A percentile compares a stretch with the other conserved stretches of the same genome.
phyloP scores from a whole-genome alignment of 2,113 vertebrate genomes.

The Apus apus region DNA sequence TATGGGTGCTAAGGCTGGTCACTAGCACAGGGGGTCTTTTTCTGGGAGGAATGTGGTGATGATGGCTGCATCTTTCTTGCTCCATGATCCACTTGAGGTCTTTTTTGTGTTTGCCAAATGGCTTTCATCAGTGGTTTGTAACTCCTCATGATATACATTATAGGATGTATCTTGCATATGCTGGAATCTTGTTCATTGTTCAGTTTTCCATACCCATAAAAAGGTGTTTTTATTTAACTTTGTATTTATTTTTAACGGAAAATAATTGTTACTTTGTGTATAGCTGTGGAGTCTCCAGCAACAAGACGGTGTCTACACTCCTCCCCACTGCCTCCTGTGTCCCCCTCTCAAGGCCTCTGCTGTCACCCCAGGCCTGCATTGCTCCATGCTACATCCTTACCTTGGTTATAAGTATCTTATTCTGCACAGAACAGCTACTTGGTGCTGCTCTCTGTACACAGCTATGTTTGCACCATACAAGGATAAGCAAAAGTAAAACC shows the following conservation, averaged over 20 bases:
- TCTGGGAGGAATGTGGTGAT: not conserved
- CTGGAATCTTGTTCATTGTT: not conserved
- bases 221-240: not conserved
- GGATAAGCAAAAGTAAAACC: not conserved
- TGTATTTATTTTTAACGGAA: not conserved
- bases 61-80: not conserved
- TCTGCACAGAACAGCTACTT: not conserved
- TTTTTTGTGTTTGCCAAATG: not conserved
- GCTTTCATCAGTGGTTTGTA: not conserved
- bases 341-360: not conserved
- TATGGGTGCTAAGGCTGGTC: not conserved
- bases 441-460: not conserved
- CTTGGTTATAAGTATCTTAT: not conserved
- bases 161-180: not conserved
- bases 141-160: not conserved
- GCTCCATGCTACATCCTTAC: fast-evolving
- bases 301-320: not conserved
- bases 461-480: not conserved
- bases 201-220: not conserved
- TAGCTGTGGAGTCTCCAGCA: not conserved
- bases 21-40: not conserved
- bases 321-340: not conserved
- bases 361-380: not conserved
- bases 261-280: not conserved
- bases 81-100: not conserved